These are phyloP conservation scores for Syrrhaptes paradoxus DNA, from an alignment of 2,113 vertebrate species.

Conservation along the genomic window DNA sequence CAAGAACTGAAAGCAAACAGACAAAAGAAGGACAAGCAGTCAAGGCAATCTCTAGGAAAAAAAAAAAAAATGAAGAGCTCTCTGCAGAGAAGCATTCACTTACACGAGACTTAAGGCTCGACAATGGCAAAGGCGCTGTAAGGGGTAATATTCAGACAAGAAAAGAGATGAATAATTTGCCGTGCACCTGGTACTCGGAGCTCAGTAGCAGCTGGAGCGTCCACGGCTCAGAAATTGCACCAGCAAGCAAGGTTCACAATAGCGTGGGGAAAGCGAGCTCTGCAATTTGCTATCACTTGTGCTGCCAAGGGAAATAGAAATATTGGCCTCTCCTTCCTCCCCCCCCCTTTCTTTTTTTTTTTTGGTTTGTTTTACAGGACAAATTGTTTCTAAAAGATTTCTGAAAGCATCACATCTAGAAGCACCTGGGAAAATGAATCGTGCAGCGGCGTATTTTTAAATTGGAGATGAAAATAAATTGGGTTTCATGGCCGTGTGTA, in stretches of 20 bases:
- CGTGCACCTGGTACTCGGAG: background rate
- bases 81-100: background rate
- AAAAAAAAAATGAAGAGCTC: background rate
- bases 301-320: background rate
- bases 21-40: background rate
- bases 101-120: background rate
- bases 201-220: background rate
- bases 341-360: no score
- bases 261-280: rapidly evolving
- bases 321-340: background rate
- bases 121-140: background rate
- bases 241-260: background rate
- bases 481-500: background rate
- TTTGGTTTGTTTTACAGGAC: background rate
- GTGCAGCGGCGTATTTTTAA: background rate
- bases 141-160: background rate
- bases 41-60: background rate
- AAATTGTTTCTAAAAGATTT: background rate
- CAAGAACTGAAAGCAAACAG: background rate
- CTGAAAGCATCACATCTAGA: background rate
- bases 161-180: background rate
- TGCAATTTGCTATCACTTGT: background rate
- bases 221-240: background rate
- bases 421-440: background rate
- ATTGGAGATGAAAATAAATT: background rate